Conservation (phyloP, 2,113 vertebrate species). For the Tor tambroides region DNA sequence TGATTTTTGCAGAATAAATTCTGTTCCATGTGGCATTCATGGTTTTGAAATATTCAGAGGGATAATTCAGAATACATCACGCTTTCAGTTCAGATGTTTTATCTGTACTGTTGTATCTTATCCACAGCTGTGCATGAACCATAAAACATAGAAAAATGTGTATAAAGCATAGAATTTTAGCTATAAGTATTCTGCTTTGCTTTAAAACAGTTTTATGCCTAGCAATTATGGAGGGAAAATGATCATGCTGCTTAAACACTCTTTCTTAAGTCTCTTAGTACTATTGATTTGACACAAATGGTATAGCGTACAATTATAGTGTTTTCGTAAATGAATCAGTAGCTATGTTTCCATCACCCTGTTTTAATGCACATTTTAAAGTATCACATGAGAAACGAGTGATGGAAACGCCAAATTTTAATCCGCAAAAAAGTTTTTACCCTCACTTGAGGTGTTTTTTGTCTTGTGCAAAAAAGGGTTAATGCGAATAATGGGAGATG, state of each 20-base stretch:
- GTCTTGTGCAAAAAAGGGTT: no score
- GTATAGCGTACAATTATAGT: neutral
- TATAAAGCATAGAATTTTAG: neutral
- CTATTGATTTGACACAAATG: neutral
- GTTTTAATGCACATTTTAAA: no score
- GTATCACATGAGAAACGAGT: no score
- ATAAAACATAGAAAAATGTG: neutral
- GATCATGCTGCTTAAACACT: neutral
- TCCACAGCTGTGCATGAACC: neutral
- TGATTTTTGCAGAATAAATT: slow-evolving; percentile 58
- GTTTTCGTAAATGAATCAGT: neutral
- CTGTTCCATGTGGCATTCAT: neutral
- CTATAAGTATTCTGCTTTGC: neutral
- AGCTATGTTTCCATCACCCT: no score
- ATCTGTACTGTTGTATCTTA: slow-evolving; percentile 4
- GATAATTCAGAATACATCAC: neutral
- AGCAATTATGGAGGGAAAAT: neutral
- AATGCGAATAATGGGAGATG: no score
- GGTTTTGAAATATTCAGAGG: neutral
- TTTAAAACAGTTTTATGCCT: neutral
- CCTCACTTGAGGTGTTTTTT: no score
- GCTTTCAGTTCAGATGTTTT: neutral
- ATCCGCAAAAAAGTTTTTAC: no score
- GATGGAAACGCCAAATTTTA: no score
- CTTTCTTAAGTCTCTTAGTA: neutral